Evolutionary conservation across 2,797 vertebrate species (phyloP).

Genomic region (Heterohyrax brucei): DNA sequence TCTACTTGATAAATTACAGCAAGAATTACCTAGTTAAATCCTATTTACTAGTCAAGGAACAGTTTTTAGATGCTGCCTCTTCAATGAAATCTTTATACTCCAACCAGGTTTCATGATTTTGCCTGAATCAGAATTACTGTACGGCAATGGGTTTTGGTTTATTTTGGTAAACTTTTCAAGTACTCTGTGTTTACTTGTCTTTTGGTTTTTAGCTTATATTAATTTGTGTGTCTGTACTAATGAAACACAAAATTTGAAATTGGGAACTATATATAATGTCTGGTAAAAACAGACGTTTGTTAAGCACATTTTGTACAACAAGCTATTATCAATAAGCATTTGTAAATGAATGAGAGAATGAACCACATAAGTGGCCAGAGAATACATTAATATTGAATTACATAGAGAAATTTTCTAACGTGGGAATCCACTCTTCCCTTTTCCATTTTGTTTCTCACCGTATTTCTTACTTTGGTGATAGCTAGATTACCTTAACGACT

Average conservation of each 20-base stretch:
- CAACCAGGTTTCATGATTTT: neutral
- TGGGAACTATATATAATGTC: neutral
- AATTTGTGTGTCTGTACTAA: neutral
- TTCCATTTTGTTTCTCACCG: neutral
- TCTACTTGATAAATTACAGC: neutral
- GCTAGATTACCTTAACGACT: neutral
- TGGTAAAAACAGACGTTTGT: neutral
- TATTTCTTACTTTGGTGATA: neutral
- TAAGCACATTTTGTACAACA: neutral
- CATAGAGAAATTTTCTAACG: neutral
- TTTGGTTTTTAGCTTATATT: neutral
- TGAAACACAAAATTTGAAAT: constrained; percentile 14
- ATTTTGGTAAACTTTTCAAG: neutral
- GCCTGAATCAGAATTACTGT: neutral
- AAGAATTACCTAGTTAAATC: neutral
- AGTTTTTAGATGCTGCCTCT: neutral
- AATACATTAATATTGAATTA: neutral
- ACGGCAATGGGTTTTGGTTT: no score
- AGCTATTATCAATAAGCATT: neutral
- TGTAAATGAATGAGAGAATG: neutral
- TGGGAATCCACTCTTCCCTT: neutral
- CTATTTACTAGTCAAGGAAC: neutral
- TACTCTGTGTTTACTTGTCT: neutral
- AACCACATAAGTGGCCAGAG: neutral
- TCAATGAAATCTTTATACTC: neutral